Evolutionary conservation across 2,113 vertebrate genomes (phyloP).

Genomic region (Pitta sordida): DNA sequence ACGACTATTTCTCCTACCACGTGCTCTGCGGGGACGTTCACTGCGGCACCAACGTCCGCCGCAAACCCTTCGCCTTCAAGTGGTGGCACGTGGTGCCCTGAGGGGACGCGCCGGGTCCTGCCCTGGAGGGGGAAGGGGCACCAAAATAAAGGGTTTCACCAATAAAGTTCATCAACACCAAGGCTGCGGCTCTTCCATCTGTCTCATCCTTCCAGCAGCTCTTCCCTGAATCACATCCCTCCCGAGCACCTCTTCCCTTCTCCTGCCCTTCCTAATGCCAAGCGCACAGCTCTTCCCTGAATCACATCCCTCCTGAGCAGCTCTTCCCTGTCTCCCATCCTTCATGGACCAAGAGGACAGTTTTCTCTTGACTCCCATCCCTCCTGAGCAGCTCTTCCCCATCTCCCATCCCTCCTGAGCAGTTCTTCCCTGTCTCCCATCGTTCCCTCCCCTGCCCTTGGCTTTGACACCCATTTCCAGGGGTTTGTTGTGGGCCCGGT

Average conservation of each 20-base stretch:
- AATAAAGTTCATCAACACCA: neutral
- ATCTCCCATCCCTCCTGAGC: neutral
- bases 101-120: neutral
- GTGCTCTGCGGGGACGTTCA: slow-evolving; percentile 78
- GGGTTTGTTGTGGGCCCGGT: neutral
- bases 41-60: slow-evolving; percentile 85
- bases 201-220: neutral
- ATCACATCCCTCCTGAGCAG: neutral
- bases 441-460: neutral
- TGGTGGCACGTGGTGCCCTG: slow-evolving; percentile 86
- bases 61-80: slow-evolving; percentile 78
- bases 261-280: no score
- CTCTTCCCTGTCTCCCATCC: no score
- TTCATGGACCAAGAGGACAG: neutral
- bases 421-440: neutral
- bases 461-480: no score
- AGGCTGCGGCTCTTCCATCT: neutral
- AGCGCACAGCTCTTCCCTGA: neutral
- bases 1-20: slow-evolving; percentile 84
- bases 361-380: no score
- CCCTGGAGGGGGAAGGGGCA: neutral
- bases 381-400: neutral
- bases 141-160: neutral
- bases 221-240: neutral
- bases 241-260: neutral